A percentile compares a stretch with the other conserved stretches of the same genome.
Conservation (phyloP, 2,888 invertebrate genomes). For the Muschampia plurimacula region DNA sequence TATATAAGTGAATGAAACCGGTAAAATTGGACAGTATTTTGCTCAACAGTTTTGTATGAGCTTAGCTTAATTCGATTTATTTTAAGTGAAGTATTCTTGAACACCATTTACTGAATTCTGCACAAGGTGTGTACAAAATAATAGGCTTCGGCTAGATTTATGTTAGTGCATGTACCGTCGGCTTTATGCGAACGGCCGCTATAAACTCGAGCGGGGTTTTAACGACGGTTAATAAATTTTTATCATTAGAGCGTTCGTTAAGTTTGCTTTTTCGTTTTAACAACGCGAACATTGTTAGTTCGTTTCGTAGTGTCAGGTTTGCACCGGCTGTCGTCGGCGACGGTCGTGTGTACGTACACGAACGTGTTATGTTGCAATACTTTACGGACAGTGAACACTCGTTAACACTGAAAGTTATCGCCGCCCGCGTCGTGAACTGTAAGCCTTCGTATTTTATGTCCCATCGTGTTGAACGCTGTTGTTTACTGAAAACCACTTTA, state of each 20-base stretch:
- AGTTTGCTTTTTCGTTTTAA: constrained; percentile 47
- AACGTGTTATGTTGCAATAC: not conserved
- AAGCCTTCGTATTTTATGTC: constrained; percentile 63
- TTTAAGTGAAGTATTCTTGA: constrained; percentile 25
- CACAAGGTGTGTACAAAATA: constrained; percentile 84
- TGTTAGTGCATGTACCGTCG: constrained; percentile 66
- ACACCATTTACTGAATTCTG: constrained; percentile 54
- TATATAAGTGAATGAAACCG: not conserved
- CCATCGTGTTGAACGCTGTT: constrained; percentile 52
- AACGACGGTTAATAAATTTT: constrained; percentile 80
- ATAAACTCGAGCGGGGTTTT: constrained; percentile 72
- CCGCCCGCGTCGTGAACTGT: constrained; percentile 54
- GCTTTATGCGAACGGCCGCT: constrained; percentile 73
- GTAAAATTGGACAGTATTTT: not conserved
- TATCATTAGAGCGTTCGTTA: constrained; percentile 70
- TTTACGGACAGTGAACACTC: constrained; percentile 43
- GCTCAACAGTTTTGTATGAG: not conserved
- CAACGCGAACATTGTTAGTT: constrained; percentile 50
- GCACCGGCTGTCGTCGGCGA: constrained; percentile 49
- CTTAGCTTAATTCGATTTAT: constrained; percentile 34
- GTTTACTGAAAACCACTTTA: constrained; percentile 43
- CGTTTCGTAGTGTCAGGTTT: constrained; percentile 34
- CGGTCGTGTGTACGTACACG: constrained; percentile 40
- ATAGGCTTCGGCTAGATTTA: constrained; percentile 76
- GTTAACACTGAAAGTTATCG: constrained; percentile 67